Percentiles rank a stretch among this genome's conserved stretches.
Conservation (phyloP, 2,888 invertebrate species). For the Campaea margaritaria region DNA sequence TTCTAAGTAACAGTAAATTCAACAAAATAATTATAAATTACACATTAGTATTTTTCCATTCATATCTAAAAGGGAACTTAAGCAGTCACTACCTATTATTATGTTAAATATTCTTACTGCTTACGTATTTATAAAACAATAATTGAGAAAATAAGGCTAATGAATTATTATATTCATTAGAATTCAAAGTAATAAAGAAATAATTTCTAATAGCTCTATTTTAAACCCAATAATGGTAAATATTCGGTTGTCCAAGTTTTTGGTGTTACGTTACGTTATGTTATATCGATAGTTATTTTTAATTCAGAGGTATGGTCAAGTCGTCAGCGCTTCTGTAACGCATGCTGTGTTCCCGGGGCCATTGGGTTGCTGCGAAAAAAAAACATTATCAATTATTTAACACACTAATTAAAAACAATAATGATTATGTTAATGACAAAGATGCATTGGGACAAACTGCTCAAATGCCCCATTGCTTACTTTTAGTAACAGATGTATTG, state of each 20-base stretch:
- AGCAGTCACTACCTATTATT: background rate
- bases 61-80: background rate
- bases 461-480: too few species aligned
- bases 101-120: background rate
- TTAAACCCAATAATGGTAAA: background rate
- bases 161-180: background rate
- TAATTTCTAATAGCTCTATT: background rate
- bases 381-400: too few species aligned
- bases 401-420: background rate
- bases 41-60: background rate
- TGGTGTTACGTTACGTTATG: constrained; percentile 12
- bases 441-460: too few species aligned
- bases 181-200: background rate
- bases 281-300: constrained; percentile 19
- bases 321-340: constrained; percentile 80
- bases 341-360: constrained; percentile 81
- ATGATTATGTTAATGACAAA: too few species aligned
- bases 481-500: too few species aligned
- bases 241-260: constrained; percentile 24
- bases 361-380: constrained; percentile 75
- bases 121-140: background rate
- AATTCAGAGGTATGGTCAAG: constrained; percentile 51
- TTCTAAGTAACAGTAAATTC: background rate
- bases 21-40: too few species aligned
- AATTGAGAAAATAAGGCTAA: background rate